These are phyloP conservation scores for Cephus nigrinus DNA, from an alignment of 2,888 invertebrate species.

Conservation along the genomic window DNA sequence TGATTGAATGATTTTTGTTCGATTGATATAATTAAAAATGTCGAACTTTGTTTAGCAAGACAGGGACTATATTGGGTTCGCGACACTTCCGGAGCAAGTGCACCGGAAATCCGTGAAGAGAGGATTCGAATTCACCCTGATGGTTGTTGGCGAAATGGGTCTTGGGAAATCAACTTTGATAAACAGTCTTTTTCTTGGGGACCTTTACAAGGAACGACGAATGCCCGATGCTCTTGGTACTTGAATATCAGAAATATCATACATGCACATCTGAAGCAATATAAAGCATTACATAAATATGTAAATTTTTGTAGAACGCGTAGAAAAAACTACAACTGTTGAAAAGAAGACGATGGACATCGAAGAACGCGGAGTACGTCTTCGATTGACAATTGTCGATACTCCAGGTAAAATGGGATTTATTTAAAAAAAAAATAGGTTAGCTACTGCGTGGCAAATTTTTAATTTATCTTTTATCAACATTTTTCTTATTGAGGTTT, in stretches of 20 bases:
- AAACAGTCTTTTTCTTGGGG: conserved; percentile 93
- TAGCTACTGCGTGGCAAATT: not conserved
- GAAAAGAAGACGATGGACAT: conserved; percentile 89
- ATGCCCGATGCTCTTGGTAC: conserved; percentile 79
- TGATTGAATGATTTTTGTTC: not conserved
- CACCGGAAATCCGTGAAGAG: conserved; percentile 96
- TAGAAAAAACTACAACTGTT: conserved; percentile 72
- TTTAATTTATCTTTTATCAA: not conserved
- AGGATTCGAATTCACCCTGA: conserved; percentile 95
- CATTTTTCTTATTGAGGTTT: conserved; percentile 70
- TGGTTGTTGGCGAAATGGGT: conserved; percentile 96
- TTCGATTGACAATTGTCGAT: conserved; percentile 91
- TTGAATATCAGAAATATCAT: conserved; percentile 21
- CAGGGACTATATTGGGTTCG: conserved; percentile 87
- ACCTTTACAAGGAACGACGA: conserved; percentile 88
- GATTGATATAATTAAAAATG: not conserved
- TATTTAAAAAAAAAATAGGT: not conserved
- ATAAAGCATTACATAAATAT: not conserved
- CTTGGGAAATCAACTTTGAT: conserved; percentile 95
- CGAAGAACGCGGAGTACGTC: conserved; percentile 91
- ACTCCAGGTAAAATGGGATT: conserved; percentile 76
- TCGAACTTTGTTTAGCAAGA: conserved; percentile 43
- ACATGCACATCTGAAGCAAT: not conserved
- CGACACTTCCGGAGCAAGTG: conserved; percentile 94
- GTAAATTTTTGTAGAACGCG: conserved; percentile 66